Conservation (phyloP, 2,888 invertebrate species). For the Cepaea hortensis region DNA sequence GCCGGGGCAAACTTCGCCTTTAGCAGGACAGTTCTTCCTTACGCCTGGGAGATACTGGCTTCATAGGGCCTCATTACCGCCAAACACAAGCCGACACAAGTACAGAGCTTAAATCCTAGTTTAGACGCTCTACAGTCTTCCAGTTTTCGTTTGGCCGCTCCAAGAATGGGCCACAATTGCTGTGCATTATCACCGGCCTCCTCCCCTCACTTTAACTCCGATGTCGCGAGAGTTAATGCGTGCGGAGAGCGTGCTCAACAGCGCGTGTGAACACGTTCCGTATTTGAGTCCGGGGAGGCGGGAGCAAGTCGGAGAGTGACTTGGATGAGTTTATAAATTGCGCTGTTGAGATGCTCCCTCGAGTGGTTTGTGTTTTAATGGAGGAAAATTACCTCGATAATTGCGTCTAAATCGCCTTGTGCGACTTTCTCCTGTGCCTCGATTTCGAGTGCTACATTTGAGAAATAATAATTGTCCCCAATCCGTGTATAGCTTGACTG, state of each 20-base stretch:
- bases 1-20: conserved; percentile 32
- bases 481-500: neutral
- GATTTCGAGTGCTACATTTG: conserved; percentile 8
- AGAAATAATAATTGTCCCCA: conserved; percentile 15
- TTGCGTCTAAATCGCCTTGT: conserved; percentile 38
- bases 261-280: conserved; percentile 41
- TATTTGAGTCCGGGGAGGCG: neutral
- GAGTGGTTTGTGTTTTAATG: conserved; percentile 46
- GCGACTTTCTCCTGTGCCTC: neutral
- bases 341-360: conserved; percentile 41
- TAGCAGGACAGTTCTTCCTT: conserved; percentile 28
- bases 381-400: conserved; percentile 43
- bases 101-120: conserved; percentile 10
- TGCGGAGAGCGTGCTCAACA: conserved; percentile 36
- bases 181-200: conserved; percentile 26
- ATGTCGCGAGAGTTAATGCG: conserved; percentile 47
- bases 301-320: neutral
- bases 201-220: conserved; percentile 18
- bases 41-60: conserved; percentile 6
- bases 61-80: conserved; percentile 36
- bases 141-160: conserved; percentile 36
- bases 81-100: conserved; percentile 37
- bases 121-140: conserved; percentile 22
- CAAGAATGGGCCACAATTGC: conserved; percentile 43
- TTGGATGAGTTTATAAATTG: conserved; percentile 44